Base-by-base conservation (phyloP, 2,113 vertebrate species). In the Origma solitaria region DNA sequence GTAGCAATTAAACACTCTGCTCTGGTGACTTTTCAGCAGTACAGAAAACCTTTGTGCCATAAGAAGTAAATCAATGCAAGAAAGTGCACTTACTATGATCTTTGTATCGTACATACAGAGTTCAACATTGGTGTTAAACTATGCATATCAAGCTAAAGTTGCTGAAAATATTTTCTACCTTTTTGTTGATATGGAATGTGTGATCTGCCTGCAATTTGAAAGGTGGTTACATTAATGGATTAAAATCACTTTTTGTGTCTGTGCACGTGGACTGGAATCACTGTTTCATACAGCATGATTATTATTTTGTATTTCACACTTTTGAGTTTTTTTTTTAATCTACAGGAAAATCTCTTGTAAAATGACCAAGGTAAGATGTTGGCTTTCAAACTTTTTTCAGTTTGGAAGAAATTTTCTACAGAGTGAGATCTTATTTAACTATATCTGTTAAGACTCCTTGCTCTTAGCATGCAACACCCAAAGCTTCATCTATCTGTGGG, bases 21-120 rank as follows among this genome's bases (percentile, higher is more conserved):
- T 82, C 73, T 65, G 56, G 25, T 70, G 57, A 76, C 33, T 89
- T 57, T 35, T 95, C 88, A 93, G 82, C 80, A 95, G 86, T 88
- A 91, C 65, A 85, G 92, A 88, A 97, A 93, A 92, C 35, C 28
- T 73, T 71, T 33, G 82, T 90, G 64, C 77, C 90, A 86, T 73
- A 94, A 88, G 53, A 61, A 75, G 19, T 79, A 94, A 90, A 91
- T 66, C 53, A 96, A 96, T n/a, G 83, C 94, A 97, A 97, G 54
- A 25, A 96, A 96, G 97, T 95, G 79, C 95, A 94, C 95, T 96
- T 97, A 96, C 38, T 93, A 83, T 91, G 91, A 95, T 69, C 83
- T 96, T 94, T 95, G 73, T 96, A 94, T 94, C 76, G 40, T 71
- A 88, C n/a, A 47, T 94, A 91, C 71, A 96, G 92, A 97, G 82